Evolutionary conservation across 2,888 invertebrate genomes (phyloP).

Genomic region (Spialia ferax): DNA sequence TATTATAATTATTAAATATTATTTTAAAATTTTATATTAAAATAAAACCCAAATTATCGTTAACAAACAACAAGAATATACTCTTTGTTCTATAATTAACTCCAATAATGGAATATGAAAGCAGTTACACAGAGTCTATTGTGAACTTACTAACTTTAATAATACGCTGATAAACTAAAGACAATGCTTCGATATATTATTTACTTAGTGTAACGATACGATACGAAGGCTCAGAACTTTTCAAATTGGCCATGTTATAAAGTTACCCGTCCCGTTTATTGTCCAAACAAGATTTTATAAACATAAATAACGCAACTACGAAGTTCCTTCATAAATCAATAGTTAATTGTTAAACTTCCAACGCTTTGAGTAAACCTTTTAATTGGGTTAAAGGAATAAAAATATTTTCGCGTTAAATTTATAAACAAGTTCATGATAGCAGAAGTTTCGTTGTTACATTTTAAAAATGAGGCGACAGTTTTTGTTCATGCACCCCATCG

Average conservation of each 20-base stretch:
- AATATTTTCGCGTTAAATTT: conserved; percentile 34
- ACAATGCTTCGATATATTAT: not conserved
- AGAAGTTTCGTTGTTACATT: conserved; percentile 21
- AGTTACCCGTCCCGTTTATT: conserved; percentile 11
- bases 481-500: not conserved
- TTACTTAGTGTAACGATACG: not conserved
- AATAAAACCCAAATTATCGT: no score
- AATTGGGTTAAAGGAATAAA: conserved; percentile 37
- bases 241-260: conserved; percentile 29
- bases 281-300: conserved; percentile 34
- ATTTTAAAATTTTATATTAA: no score
- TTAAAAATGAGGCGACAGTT: conserved; percentile 16
- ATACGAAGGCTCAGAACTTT: conserved; percentile 14
- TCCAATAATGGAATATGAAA: not conserved
- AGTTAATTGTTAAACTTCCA: conserved; percentile 39
- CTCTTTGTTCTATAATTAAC: not conserved
- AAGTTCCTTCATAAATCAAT: conserved; percentile 39
- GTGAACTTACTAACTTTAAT: conserved; percentile 8
- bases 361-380: conserved; percentile 36
- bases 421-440: conserved; percentile 37
- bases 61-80: no score
- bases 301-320: conserved; percentile 36
- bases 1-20: no score
- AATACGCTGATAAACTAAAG: conserved; percentile 6
- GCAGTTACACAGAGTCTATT: not conserved